Conservation (phyloP, 2,113 vertebrate species). For the Montifringilla adamsi region DNA sequence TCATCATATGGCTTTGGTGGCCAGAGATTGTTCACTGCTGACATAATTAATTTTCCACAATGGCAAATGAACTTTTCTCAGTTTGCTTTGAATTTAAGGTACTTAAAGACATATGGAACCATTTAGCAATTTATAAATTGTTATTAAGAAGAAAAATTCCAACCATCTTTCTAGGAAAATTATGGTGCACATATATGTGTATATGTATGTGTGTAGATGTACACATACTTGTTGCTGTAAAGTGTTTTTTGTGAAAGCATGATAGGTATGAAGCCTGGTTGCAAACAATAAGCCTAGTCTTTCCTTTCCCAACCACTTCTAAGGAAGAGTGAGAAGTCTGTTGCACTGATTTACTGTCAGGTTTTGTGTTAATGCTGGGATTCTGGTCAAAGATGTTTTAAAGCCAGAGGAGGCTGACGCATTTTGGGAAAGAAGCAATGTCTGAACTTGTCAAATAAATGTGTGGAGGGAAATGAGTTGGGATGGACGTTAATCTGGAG, state of each 20-base stretch:
- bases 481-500: neutral
- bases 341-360: neutral
- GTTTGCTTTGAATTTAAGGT: neutral
- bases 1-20: neutral
- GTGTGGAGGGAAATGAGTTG: neutral
- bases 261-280: neutral
- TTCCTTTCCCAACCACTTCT: neutral
- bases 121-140: neutral
- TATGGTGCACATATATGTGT: neutral
- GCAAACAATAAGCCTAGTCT: neutral
- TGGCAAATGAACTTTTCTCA: neutral
- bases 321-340: neutral
- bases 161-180: neutral
- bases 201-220: neutral
- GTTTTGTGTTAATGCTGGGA: neutral
- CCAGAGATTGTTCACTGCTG: neutral
- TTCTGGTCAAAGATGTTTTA: neutral
- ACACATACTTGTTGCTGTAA: neutral
- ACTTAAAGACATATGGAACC: neutral
- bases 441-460: constrained; percentile 10
- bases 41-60: neutral
- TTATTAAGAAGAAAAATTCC: neutral
- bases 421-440: neutral
- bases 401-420: neutral
- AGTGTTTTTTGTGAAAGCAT: neutral